Evolutionary conservation across 1,140 invertebrate species (phyloP).

Genomic region (Chironomus tepperi): DNA sequence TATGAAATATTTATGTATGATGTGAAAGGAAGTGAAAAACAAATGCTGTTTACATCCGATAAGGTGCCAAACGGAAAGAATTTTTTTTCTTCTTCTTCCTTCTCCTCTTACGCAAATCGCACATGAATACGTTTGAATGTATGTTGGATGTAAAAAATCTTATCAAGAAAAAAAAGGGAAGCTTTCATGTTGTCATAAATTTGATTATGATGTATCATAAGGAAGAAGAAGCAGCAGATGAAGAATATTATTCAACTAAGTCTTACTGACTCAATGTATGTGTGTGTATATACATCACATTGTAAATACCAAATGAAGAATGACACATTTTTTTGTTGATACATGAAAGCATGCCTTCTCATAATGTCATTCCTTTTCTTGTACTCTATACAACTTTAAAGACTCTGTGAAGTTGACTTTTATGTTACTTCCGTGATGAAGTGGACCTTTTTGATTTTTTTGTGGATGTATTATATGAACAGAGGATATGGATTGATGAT

Average conservation of each 20-base stretch:
- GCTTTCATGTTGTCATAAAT: constrained; percentile 26
- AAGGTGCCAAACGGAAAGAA: no score
- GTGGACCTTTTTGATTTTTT: background rate
- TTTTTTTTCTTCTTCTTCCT: no score
- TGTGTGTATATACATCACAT: no score
- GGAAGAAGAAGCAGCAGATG: constrained; percentile 24
- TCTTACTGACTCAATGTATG: background rate
- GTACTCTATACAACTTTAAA: background rate
- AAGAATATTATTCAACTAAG: background rate
- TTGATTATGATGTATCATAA: constrained; percentile 27
- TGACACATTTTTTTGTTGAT: background rate
- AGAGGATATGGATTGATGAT: no score
- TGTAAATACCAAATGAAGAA: constrained; percentile 14
- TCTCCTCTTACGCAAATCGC: no score
- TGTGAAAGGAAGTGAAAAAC: no score
- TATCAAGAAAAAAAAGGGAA: constrained; percentile 24
- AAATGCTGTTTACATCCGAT: no score
- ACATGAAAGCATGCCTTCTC: background rate
- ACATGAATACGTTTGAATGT: no score
- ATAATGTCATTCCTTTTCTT: constrained; percentile 5
- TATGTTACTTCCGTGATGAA: no score
- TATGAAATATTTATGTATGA: no score
- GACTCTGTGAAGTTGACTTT: no score
- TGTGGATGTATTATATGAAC: background rate
- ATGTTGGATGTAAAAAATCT: background rate